These are phyloP conservation scores for Ceratina calcarata DNA, from an alignment of 1,140 invertebrate genomes.

Conservation along the genomic window DNA sequence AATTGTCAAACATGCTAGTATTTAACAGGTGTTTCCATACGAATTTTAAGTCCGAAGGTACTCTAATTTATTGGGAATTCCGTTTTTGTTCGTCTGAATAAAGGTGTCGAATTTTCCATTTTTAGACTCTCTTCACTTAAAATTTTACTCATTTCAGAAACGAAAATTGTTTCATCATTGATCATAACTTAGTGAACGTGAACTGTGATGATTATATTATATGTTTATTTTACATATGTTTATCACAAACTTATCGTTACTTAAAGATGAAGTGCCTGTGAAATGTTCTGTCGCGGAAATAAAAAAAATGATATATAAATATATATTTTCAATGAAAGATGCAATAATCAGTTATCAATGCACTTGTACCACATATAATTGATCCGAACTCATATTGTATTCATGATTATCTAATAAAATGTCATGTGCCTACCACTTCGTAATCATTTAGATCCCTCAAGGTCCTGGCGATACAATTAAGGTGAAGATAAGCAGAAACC, in stretches of 20 bases:
- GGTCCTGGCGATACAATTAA: slow-evolving; percentile 8
- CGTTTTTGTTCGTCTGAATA: slow-evolving; percentile 24
- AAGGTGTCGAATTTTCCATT: slow-evolving; percentile 14
- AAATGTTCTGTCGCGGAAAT: slow-evolving; percentile 64
- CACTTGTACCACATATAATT: slow-evolving; percentile 62
- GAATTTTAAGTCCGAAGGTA: slow-evolving; percentile 36
- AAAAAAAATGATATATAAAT: slow-evolving; percentile 59
- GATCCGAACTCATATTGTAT: slow-evolving; percentile 68
- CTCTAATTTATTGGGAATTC: slow-evolving; percentile 39
- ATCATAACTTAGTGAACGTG: slow-evolving; percentile 34
- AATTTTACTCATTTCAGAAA: slow-evolving; percentile 17
- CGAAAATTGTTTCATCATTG: slow-evolving; percentile 15
- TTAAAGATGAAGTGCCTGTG: slow-evolving; percentile 74
- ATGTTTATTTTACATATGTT: slow-evolving; percentile 54
- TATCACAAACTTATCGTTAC: slow-evolving; percentile 65
- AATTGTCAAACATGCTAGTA: slow-evolving; percentile 45
- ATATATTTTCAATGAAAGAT: slow-evolving; percentile 71
- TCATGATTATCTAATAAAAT: slow-evolving; percentile 71
- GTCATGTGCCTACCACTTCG: slow-evolving; percentile 66
- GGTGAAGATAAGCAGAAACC: slow-evolving; percentile 7
- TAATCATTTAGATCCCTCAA: slow-evolving; percentile 21
- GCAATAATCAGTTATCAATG: slow-evolving; percentile 68
- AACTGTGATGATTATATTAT: slow-evolving; percentile 64
- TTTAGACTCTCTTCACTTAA: not conserved
- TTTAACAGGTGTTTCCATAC: slow-evolving; percentile 53